Evolutionary conservation across 2,888 invertebrate species (phyloP).

Genomic region (Lasioglossum vierecki): DNA sequence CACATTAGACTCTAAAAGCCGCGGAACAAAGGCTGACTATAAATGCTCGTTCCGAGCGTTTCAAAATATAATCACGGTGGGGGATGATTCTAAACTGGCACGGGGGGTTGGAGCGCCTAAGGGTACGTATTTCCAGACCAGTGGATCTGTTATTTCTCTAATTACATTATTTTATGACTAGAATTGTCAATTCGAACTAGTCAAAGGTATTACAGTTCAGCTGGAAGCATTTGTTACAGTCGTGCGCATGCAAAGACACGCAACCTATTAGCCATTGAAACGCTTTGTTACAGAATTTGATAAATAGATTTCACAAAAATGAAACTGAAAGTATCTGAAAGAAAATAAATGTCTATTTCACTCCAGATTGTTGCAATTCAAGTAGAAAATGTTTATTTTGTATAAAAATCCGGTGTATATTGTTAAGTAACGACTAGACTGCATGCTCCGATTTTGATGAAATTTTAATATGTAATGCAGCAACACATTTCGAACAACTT

Average conservation of each 20-base stretch:
- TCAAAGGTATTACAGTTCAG: not conserved
- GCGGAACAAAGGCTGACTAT: not conserved
- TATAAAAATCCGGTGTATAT: too few relatives aligned
- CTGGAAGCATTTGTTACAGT: constrained; percentile 9
- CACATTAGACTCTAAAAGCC: not conserved
- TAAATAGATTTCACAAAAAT: not conserved
- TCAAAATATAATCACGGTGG: constrained; percentile 26
- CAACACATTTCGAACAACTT: too few relatives aligned
- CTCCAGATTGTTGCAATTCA: too few relatives aligned
- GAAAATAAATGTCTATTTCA: too few relatives aligned
- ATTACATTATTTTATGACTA: constrained; percentile 17
- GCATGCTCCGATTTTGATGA: too few relatives aligned
- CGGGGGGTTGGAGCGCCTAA: not conserved
- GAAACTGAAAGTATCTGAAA: too few relatives aligned
- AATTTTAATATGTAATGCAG: too few relatives aligned
- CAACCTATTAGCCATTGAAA: not conserved
- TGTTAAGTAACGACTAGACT: too few relatives aligned
- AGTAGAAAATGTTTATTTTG: too few relatives aligned
- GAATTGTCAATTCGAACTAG: constrained; percentile 4
- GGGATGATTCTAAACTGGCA: constrained; percentile 14
- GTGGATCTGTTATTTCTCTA: constrained; percentile 26
- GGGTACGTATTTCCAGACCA: constrained; percentile 12
- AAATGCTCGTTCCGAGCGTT: constrained; percentile 17
- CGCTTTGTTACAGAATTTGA: not conserved
- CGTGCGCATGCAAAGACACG: not conserved